These are phyloP conservation scores for Parotocinclus haroldoi DNA, from an alignment of 2,797 vertebrate genomes.

Conservation along the genomic window DNA sequence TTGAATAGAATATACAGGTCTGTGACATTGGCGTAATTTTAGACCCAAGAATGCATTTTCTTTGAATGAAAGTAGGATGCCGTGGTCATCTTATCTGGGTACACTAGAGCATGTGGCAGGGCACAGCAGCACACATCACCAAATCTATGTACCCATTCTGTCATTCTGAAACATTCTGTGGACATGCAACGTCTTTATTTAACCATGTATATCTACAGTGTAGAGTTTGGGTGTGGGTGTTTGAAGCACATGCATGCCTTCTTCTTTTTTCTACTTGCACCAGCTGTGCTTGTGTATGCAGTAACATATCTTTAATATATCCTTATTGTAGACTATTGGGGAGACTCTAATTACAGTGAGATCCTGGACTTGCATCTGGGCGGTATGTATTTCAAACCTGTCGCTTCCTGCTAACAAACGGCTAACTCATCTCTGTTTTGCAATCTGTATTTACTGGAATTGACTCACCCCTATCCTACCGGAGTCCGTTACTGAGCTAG, in stretches of 20 bases:
- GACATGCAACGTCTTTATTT: conserved; percentile 43
- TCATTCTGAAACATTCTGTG: conserved; percentile 51
- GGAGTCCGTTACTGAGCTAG: background rate
- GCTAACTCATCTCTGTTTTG: conserved; percentile 76
- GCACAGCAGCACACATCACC: conserved; percentile 52
- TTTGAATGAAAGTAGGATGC: too few species aligned
- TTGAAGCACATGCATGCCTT: conserved; percentile 65
- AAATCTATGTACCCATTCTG: conserved; percentile 69
- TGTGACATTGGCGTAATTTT: too few species aligned
- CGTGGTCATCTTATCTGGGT: background rate
- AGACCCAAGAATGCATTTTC: too few species aligned
- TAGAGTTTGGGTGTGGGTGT: conserved; percentile 31
- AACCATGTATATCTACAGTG: conserved; percentile 42
- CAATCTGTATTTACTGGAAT: conserved; percentile 52
- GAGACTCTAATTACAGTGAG: conserved; percentile 99
- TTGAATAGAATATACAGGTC: too few species aligned
- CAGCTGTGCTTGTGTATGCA: conserved; percentile 66
- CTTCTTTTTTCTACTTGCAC: conserved; percentile 46
- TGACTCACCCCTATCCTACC: conserved; percentile 48
- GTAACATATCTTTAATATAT: conserved; percentile 95
- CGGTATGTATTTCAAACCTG: conserved; percentile 98
- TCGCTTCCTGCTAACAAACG: conserved; percentile 73
- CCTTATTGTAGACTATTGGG: conserved; percentile 99
- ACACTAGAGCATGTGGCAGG: conserved; percentile 42
- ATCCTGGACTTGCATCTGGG: conserved; percentile 99